These are phyloP conservation scores for Papio anubis DNA, from an alignment of 2,113 vertebrate genomes.

Conservation along the genomic window DNA sequence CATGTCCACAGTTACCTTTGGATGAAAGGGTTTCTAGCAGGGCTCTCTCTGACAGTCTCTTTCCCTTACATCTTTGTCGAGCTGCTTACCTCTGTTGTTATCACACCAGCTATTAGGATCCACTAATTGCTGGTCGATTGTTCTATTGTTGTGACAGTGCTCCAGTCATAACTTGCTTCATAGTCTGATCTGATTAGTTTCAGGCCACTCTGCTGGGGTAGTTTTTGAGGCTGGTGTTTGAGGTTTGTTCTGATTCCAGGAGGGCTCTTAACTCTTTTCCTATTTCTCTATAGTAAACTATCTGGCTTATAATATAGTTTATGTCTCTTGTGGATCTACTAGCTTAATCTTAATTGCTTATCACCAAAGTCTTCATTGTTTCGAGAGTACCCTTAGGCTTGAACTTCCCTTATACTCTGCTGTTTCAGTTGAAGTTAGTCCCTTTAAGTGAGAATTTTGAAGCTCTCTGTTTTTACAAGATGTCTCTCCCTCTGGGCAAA, in stretches of 20 bases:
- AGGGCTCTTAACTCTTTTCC: neutral
- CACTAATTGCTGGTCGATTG: neutral
- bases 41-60: neutral
- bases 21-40: neutral
- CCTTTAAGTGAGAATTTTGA: neutral
- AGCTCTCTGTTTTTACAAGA: neutral
- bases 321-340: neutral
- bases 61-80: neutral
- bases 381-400: neutral
- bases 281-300: conserved; percentile 11
- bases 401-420: neutral
- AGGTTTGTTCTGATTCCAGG: neutral
- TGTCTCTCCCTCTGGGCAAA: neutral
- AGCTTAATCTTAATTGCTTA: neutral
- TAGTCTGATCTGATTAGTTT: neutral
- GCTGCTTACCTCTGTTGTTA: neutral
- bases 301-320: neutral
- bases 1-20: neutral
- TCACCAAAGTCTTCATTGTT: neutral
- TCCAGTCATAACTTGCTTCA: neutral
- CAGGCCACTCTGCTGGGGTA: neutral
- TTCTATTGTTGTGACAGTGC: neutral
- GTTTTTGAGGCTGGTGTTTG: neutral
- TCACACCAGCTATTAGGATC: neutral
- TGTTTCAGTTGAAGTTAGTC: neutral